A percentile compares a stretch with the other conserved stretches of the same genome.
Evolutionary conservation across 2,797 vertebrate species (phyloP).

Genomic region (Buceros bicornis): DNA sequence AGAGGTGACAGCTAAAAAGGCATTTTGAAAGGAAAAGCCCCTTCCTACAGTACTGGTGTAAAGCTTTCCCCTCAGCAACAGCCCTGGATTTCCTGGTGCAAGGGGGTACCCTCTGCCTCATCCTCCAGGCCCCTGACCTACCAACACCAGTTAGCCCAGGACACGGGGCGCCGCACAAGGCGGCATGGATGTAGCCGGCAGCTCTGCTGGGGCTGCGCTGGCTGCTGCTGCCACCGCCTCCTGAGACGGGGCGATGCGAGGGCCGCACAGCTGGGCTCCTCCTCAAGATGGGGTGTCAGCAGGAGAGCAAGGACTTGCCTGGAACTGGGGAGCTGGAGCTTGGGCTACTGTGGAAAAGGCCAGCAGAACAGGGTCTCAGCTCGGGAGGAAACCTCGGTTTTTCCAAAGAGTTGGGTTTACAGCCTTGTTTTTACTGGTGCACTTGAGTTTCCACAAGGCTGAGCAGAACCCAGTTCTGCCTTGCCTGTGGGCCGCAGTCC

Average conservation of each 20-base stretch:
- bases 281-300: rapidly evolving
- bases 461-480: neutral
- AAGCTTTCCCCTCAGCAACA: neutral
- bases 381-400: neutral
- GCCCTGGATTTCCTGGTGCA: neutral
- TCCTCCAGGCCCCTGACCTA: rapidly evolving
- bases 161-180: neutral
- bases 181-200: neutral
- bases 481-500: neutral
- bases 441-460: neutral
- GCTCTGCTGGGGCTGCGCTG: neutral
- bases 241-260: neutral
- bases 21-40: neutral
- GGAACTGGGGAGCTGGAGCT: neutral
- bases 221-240: neutral
- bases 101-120: rapidly evolving
- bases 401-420: neutral
- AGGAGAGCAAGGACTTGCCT: neutral
- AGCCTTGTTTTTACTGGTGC: neutral
- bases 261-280: too few species aligned
- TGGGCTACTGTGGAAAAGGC: neutral
- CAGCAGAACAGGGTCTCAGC: neutral
- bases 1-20: neutral
- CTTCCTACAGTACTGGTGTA: neutral
- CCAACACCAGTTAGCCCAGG: neutral